Percentiles rank a stretch among this genome's conserved stretches.
phyloP scores from a whole-genome alignment of 2,113 vertebrate species.

The Callopanchax toddi region DNA sequence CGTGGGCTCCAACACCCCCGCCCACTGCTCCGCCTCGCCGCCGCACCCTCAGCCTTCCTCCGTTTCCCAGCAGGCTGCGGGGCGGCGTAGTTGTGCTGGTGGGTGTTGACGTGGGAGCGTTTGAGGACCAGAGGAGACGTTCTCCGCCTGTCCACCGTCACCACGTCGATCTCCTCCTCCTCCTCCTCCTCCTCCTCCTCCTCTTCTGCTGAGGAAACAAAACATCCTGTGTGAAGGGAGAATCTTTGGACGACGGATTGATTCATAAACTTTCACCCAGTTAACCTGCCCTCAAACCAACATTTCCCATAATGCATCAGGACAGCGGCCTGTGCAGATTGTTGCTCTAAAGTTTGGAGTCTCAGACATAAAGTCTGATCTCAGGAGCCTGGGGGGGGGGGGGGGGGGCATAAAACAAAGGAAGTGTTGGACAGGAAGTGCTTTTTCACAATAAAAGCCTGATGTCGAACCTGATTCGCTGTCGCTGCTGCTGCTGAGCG shows the following conservation, averaged over 20 bases:
- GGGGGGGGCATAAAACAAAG: no score
- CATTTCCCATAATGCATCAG: no score
- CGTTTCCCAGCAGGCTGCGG: constrained; percentile 84
- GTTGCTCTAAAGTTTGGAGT: no score
- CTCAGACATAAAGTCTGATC: rapidly evolving
- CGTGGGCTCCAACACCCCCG: constrained; percentile 86
- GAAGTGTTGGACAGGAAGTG: no score
- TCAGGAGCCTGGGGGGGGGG: no score
- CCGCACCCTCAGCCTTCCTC: constrained; percentile 76
- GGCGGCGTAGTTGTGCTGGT: constrained; percentile 94
- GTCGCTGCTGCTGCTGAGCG: constrained; percentile 82
- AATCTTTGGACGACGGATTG: no score
- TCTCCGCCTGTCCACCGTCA: constrained; percentile 86
- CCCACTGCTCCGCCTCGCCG: background rate
- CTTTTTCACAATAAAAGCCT: background rate
- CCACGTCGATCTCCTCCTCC: constrained; percentile 91
- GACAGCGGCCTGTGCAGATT: no score
- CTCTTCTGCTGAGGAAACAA: constrained; percentile 77
- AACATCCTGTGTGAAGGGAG: constrained; percentile 1
- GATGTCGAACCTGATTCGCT: constrained; percentile 85
- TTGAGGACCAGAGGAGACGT: constrained; percentile 85
- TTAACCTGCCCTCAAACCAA: no score
- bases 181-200: constrained; percentile 82
- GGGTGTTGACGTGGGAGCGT: constrained; percentile 88
- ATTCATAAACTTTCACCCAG: no score